Base-by-base conservation (phyloP, 2,797 vertebrate species). In the Decapterus maruadsi region DNA sequence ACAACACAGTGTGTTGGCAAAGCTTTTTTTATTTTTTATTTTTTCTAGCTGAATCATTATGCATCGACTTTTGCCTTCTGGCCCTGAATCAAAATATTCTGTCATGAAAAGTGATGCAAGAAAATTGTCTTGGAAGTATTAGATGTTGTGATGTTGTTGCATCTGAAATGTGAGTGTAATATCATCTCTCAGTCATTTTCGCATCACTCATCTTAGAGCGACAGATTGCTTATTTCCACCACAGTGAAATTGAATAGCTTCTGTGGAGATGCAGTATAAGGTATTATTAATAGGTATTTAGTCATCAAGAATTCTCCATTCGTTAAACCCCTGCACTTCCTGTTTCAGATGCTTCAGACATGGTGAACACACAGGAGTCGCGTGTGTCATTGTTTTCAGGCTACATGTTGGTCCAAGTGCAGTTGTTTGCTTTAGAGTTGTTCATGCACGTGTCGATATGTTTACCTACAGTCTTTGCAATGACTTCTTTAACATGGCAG, bases 341-440 rank as follows among this genome's bases (percentile, higher is more conserved):
- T 72, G 43, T 38, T 57, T 46, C 11, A 60, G 10, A 9, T 1
- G 14, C 9, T 26, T 3, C 9, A 22, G n/a, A 45, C 40, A 6
- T 36, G 34, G 34, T 53, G 36, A 42, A 4, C 55, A 36, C 4
- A 42, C 12, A 13, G 40, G 34, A 38, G 0, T 40, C 12, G 4
- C 9, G n/a, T 9, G n/a, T 8, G 34, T 60, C 51, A 65, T 36
- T 10, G 19, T 60, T 43, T 64, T 19, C 10, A 8, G 50, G 55
- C 8, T 6, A 4, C 4, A 4, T 20, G 50, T 66, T 0, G 1
- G 19, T 31, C 6, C 11, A 3, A 36, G 4, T 68, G 12, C n/a
- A 10, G 13, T 68, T 77, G 45, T 63, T 74, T 71, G 43, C 40
- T 68, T 53, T 57, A 14, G n/a, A 46, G 29, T 36, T 51, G 4